Conservation (phyloP, 2,113 vertebrate species). For the Anseranas semipalmata region DNA sequence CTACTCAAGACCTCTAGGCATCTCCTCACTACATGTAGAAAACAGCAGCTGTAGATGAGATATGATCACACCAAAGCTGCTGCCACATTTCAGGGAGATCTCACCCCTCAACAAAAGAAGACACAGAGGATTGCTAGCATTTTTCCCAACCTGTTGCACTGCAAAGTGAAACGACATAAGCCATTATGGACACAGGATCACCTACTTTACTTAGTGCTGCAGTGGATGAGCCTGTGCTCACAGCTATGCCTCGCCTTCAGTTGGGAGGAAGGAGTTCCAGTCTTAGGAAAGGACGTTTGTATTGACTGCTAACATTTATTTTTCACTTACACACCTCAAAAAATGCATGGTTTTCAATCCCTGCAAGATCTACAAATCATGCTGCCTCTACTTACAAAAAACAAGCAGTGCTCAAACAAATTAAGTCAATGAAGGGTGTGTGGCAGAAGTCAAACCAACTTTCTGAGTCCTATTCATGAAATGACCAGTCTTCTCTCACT, state of each 20-base stretch:
- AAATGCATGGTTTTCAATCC: neutral
- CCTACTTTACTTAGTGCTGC: neutral
- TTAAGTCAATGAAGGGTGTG: neutral
- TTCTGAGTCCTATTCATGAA: neutral
- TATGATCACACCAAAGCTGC: neutral
- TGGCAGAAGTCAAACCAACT: neutral
- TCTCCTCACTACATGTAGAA: neutral
- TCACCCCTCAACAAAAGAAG: neutral
- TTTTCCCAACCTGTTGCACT: neutral
- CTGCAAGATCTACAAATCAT: neutral
- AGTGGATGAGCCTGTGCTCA: neutral
- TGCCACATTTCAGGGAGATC: neutral
- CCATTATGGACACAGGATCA: neutral
- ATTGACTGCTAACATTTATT: neutral
- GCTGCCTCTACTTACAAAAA: neutral
- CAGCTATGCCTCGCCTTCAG: neutral
- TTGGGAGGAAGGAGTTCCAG: neutral
- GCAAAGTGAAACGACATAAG: neutral
- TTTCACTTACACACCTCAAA: neutral
- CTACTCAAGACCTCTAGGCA: neutral
- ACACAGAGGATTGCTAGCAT: accelerated
- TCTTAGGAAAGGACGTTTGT: neutral
- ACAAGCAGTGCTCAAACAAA: neutral
- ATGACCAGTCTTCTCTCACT: neutral
- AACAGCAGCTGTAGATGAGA: neutral